These are phyloP conservation scores for Uromys caudimaculatus DNA, from an alignment of 2,797 vertebrate genomes.

Conservation along the genomic window DNA sequence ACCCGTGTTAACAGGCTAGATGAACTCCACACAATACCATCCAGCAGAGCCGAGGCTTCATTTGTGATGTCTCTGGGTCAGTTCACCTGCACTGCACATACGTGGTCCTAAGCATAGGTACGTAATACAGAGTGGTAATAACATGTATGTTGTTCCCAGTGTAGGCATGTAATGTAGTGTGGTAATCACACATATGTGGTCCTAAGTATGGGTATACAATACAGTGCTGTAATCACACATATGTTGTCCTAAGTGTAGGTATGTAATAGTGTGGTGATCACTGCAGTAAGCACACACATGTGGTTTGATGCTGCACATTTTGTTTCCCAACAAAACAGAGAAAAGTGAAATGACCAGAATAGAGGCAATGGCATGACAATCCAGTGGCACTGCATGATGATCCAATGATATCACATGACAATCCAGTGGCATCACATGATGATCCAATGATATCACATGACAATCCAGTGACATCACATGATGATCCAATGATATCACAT, in stretches of 20 bases:
- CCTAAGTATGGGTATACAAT: too few relatives aligned
- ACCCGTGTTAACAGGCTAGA: accelerated
- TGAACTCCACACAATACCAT: accelerated
- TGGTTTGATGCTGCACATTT: background rate
- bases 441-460: too few relatives aligned
- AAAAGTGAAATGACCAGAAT: background rate
- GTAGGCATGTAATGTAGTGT: too few relatives aligned
- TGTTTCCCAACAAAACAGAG: background rate
- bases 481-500: too few relatives aligned
- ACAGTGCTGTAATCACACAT: too few relatives aligned
- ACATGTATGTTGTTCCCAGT: too few relatives aligned
- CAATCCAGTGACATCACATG: too few relatives aligned
- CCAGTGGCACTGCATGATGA: accelerated
- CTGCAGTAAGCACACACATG: accelerated
- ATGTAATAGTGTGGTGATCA: accelerated
- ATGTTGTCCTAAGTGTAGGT: too few relatives aligned
- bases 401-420: too few relatives aligned
- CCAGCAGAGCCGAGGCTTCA: accelerated
- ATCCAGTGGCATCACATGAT: too few relatives aligned
- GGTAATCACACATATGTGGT: too few relatives aligned
- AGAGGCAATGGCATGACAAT: accelerated
- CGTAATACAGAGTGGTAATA: accelerated
- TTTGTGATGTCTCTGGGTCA: accelerated
- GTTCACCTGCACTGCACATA: accelerated
- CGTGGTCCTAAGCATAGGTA: accelerated